A percentile compares a stretch with the other conserved stretches of the same genome.
Conservation (phyloP, 2,797 vertebrate species). For the Rhadinocentrus ornatus region DNA sequence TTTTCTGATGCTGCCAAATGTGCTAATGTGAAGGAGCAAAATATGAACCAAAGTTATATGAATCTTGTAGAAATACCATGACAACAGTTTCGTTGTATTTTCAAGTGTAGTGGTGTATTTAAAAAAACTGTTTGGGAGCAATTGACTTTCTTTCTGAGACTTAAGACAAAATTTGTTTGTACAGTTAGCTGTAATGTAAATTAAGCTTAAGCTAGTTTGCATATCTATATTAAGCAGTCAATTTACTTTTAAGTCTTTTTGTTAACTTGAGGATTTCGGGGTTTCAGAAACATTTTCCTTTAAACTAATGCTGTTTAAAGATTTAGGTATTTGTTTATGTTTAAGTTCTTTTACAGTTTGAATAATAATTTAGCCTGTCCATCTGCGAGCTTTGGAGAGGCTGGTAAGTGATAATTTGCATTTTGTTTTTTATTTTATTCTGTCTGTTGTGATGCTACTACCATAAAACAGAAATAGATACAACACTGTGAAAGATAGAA, state of each 20-base stretch:
- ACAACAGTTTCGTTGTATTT: slow-evolving; percentile 3
- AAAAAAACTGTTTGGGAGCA: background rate
- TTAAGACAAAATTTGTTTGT: background rate
- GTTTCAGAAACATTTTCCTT: too few species aligned
- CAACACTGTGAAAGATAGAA: background rate
- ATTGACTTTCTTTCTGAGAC: background rate
- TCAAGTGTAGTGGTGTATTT: background rate
- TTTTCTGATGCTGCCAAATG: slow-evolving; percentile 60
- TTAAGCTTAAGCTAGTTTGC: background rate
- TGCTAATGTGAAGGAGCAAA: slow-evolving; percentile 28
- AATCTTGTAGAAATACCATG: slow-evolving; percentile 11
- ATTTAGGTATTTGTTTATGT: too few species aligned
- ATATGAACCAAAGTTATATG: slow-evolving; percentile 14
- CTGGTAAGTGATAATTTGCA: background rate
- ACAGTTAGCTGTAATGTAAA: background rate
- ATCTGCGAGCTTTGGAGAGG: background rate
- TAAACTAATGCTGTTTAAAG: too few species aligned
- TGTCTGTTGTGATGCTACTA: background rate
- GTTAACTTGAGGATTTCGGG: too few species aligned
- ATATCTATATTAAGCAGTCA: background rate
- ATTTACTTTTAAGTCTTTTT: background rate
- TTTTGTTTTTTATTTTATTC: background rate
- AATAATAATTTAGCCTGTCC: too few species aligned
- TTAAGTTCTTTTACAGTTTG: too few species aligned
- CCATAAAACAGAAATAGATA: background rate